phyloP scores from a whole-genome alignment of 2,888 invertebrate species.

The Phortica magna region DNA sequence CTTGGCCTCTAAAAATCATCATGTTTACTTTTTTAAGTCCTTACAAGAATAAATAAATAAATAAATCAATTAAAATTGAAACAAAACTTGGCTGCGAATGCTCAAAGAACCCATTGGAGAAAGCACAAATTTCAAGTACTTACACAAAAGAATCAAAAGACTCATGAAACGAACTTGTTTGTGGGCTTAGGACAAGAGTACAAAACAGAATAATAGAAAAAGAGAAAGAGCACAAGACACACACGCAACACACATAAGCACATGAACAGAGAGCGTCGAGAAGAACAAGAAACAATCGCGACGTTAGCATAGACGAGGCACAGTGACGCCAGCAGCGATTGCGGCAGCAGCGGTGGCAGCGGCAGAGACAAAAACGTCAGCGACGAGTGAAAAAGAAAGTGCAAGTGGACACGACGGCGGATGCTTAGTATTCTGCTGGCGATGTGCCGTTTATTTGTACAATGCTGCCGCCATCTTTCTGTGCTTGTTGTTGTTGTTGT shows the following conservation, averaged over 20 bases:
- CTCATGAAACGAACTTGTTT: slow-evolving; percentile 61
- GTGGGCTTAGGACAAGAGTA: slow-evolving; percentile 24
- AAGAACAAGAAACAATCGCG: slow-evolving; percentile 35
- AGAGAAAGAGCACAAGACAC: neutral
- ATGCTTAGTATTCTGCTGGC: slow-evolving; percentile 75
- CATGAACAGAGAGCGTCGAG: slow-evolving; percentile 34
- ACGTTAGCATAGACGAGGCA: slow-evolving; percentile 41
- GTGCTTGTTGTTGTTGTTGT: slow-evolving; percentile 54
- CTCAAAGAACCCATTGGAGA: neutral
- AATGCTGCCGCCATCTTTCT: slow-evolving; percentile 26
- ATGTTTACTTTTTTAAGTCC: too few species aligned
- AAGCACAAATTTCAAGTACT: slow-evolving; percentile 36
- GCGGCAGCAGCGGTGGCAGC: slow-evolving; percentile 46
- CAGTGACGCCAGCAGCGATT: slow-evolving; percentile 48
- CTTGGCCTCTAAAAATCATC: too few species aligned
- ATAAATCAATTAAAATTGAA: too few species aligned
- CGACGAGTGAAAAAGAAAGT: slow-evolving; percentile 74
- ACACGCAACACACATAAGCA: neutral
- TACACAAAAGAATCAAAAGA: slow-evolving; percentile 60
- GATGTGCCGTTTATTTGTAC: slow-evolving; percentile 31
- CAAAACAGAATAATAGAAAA: slow-evolving; percentile 22
- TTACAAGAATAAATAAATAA: too few species aligned
- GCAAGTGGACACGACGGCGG: slow-evolving; percentile 73
- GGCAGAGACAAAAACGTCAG: slow-evolving; percentile 31
- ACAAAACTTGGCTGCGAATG: too few species aligned